phyloP scores from a whole-genome alignment of 1,140 invertebrate species.

The Panonychus citri region DNA sequence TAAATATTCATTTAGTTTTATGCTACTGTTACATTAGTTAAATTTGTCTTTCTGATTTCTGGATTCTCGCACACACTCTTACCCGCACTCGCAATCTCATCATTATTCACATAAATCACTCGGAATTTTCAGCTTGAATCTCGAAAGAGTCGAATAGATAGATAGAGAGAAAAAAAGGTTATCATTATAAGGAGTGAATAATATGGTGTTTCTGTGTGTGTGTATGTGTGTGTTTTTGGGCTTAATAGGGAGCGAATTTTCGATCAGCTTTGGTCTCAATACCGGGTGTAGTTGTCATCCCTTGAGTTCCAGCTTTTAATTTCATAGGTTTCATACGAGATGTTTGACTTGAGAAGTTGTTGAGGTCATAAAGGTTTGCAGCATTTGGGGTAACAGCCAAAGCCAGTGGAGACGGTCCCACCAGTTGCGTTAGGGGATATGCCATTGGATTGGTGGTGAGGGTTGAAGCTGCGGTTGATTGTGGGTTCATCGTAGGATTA shows the following conservation, averaged over 20 bases:
- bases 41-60: too few relatives aligned
- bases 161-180: too few relatives aligned
- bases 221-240: background rate
- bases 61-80: too few relatives aligned
- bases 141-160: too few relatives aligned
- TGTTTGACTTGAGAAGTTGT: constrained; percentile 4
- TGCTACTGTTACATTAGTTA: too few relatives aligned
- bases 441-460: constrained; percentile 8
- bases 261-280: constrained; percentile 1
- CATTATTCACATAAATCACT: too few relatives aligned
- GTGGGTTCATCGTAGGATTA: background rate
- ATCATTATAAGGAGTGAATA: background rate
- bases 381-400: background rate
- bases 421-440: constrained; percentile 8
- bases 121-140: too few relatives aligned
- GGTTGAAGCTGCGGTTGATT: background rate
- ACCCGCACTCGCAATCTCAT: too few relatives aligned
- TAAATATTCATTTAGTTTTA: too few relatives aligned
- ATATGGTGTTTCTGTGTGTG: too few relatives aligned
- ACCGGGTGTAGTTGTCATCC: background rate
- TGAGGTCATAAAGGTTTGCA: constrained; percentile 6
- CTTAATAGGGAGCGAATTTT: background rate
- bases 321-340: background rate
- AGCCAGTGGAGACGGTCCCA: constrained; percentile 2
- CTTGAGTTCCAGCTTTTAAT: background rate